Conservation (phyloP, 1,140 invertebrate genomes). For the Steinernema feltiae region DNA sequence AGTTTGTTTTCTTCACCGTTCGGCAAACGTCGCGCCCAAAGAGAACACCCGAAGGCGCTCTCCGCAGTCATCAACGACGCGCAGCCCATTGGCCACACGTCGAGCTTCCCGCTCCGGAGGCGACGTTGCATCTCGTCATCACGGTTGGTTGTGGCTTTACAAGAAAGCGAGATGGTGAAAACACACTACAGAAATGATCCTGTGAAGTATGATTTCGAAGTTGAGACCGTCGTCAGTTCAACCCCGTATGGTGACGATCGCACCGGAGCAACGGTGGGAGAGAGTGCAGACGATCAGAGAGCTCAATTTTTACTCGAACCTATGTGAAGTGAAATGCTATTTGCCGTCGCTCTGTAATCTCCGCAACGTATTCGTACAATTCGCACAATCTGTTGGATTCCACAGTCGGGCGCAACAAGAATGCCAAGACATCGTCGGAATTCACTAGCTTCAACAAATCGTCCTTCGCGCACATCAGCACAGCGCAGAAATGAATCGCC, state of each 20-base stretch:
- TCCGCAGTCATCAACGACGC: not conserved
- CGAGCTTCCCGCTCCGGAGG: not conserved
- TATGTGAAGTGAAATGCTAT: not conserved
- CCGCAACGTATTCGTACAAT: not conserved
- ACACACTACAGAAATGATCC: not conserved
- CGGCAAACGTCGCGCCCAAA: not conserved
- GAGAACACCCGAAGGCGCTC: not conserved
- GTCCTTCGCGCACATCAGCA: not conserved
- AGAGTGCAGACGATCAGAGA: not conserved
- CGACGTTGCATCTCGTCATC: not conserved
- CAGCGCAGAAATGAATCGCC: not conserved
- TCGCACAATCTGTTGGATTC: not conserved
- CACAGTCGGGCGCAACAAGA: not conserved
- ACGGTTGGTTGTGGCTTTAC: not conserved
- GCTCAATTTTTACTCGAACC: not conserved
- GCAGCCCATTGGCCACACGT: not conserved
- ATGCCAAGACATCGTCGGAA: not conserved
- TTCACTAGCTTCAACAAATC: not conserved
- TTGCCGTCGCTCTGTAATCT: not conserved
- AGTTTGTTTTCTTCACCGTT: not conserved
- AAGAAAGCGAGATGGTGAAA: not conserved
- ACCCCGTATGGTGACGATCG: not conserved
- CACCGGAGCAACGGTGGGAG: not conserved
- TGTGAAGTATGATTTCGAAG: not conserved
- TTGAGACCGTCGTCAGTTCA: not conserved